Conservation (phyloP, 2,113 vertebrate species). For the Oncorhynchus tshawytscha region DNA sequence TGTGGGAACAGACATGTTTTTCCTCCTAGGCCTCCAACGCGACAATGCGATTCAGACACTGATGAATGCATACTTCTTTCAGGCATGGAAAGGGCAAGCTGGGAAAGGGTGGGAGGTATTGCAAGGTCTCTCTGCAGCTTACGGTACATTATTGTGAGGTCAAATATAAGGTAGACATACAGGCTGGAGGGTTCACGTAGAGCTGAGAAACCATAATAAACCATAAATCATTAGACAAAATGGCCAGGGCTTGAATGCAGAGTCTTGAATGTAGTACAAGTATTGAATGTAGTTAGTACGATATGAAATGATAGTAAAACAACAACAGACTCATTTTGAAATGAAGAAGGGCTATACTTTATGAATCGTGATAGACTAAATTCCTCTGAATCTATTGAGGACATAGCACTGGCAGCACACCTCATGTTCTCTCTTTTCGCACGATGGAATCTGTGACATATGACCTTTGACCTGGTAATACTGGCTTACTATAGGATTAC, state of each 20-base stretch:
- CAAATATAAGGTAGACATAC: background rate
- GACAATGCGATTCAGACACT: too few relatives aligned
- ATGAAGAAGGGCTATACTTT: too few relatives aligned
- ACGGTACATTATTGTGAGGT: background rate
- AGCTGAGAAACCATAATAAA: background rate
- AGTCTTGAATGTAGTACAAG: too few relatives aligned
- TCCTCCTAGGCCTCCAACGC: background rate
- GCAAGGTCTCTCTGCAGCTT: background rate
- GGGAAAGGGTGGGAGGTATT: background rate
- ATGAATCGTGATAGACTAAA: too few relatives aligned
- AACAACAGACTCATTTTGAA: too few relatives aligned
- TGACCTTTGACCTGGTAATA: background rate
- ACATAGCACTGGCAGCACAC: too few relatives aligned
- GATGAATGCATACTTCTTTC: background rate
- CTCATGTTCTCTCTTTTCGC: too few relatives aligned
- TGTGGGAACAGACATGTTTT: background rate
- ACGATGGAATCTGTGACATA: background rate
- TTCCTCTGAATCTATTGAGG: too few relatives aligned
- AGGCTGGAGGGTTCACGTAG: background rate
- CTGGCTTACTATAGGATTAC: background rate
- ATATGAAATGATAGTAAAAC: too few relatives aligned
- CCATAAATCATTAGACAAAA: background rate
- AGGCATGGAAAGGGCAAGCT: background rate
- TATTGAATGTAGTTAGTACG: too few relatives aligned
- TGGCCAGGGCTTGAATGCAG: background rate